Base-by-base conservation (phyloP, 2,797 vertebrate genomes). In the Halcyon smyrnensis region DNA sequence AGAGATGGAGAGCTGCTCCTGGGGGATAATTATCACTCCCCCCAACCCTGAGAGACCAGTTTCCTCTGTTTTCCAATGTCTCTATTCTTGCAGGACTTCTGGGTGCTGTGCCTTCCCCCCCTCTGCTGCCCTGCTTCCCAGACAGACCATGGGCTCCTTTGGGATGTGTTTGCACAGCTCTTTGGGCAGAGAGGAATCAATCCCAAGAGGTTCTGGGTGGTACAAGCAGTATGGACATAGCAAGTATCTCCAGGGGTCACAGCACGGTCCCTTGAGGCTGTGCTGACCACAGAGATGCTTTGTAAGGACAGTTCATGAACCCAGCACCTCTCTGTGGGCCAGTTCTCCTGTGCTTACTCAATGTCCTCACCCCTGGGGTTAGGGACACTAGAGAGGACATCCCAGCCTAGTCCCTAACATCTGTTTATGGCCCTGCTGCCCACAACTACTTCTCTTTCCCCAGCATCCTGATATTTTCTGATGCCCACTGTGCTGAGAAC, bases 141-240 rank as follows among this genome's bases (percentile, higher is more conserved):
- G 0, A 5, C 1, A 4, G 46, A 10, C 19, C 0, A 0, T 4
- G 30, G 17, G 5, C 3, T 71, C 51, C 16, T 69, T 28, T 0
- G 0, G 78, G 54, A 16, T 43, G 28, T 2, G 20, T 67, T 70
- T 63, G 20, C 43, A 36, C 2, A 15, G 30, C 5, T 6, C 6
- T 43, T 17, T 32, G 41, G 7, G 21, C 0, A 0, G 2, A 16
- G 25, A 6, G 12, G 12, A 15, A 18, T 19, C 69, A 56, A 9
- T 45, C 25, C n/a, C 70, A 3, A 6, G 25, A 83, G 25, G 54
- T 69, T 79, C 59, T 0, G 0, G 8, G n/a, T 56, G 48, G 14
- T 17, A 9, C 8, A 25, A 68, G 45, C 36, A 67, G 53, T 30
- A 15, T 2, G 12, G 30, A 12, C 1, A 5, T 2, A 48, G 15